Evolutionary conservation across 1,140 invertebrate genomes (phyloP).

Genomic region (Drosophila lowei): DNA sequence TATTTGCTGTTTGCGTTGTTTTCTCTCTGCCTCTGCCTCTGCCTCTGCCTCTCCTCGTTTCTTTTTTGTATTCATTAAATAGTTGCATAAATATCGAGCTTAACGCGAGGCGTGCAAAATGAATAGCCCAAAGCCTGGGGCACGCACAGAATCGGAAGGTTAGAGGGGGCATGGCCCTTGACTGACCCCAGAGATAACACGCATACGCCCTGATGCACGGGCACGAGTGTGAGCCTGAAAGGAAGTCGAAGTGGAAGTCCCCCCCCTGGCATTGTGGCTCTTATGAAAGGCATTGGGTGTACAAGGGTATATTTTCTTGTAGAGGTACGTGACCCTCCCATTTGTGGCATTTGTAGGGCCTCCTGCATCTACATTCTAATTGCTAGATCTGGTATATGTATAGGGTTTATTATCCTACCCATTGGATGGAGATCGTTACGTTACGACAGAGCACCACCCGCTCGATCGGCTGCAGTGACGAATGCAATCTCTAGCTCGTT

Average conservation of each 20-base stretch:
- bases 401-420: no score
- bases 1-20: neutral
- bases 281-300: no score
- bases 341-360: no score
- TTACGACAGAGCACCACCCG: no score
- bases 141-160: slow-evolving; percentile 17
- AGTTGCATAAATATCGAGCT: slow-evolving; percentile 69
- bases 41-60: neutral
- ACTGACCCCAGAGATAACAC: slow-evolving; percentile 60
- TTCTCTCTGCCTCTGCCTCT: neutral
- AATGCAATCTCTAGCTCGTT: no score
- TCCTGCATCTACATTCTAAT: no score
- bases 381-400: no score
- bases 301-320: no score
- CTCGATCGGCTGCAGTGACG: no score
- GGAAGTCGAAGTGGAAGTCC: neutral
- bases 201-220: slow-evolving; percentile 65
- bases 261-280: slow-evolving; percentile 16
- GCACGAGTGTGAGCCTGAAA: neutral
- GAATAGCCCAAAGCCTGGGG: slow-evolving; percentile 45
- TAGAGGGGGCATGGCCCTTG: slow-evolving; percentile 9
- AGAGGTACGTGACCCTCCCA: no score
- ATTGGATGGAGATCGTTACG: no score
- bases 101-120: slow-evolving; percentile 54
- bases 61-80: slow-evolving; percentile 37